Percentiles rank a stretch among this genome's conserved stretches.
Conservation (phyloP, 2,113 vertebrate genomes). For the Tringa solitaria region DNA sequence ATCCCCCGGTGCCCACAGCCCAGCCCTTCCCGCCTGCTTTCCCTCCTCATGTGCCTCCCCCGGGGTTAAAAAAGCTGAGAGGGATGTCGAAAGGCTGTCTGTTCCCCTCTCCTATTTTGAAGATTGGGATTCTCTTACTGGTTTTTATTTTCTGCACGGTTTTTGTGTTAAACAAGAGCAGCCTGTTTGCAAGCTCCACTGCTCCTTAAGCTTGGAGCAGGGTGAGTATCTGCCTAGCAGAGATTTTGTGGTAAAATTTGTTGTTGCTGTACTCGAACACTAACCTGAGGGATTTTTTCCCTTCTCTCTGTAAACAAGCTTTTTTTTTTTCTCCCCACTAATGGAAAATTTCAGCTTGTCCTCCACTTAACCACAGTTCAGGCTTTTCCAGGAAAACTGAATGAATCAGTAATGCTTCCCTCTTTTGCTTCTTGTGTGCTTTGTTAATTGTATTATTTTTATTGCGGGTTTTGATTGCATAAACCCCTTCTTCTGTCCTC, state of each 20-base stretch:
- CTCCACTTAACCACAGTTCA: not conserved
- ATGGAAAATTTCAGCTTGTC: conserved; percentile 23
- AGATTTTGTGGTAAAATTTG: not conserved
- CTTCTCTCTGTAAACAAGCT: not conserved
- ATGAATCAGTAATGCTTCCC: not conserved
- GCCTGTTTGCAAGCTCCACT: not conserved
- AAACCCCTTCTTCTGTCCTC: not conserved
- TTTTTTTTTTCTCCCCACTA: not conserved
- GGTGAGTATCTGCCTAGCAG: not conserved
- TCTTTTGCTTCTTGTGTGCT: not conserved
- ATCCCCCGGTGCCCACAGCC: not conserved
- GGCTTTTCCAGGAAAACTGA: not conserved
- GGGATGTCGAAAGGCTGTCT: not conserved
- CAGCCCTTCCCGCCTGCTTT: fast-evolving
- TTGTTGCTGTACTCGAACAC: not conserved
- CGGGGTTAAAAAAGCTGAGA: not conserved
- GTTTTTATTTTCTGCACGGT: not conserved
- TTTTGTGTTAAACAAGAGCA: not conserved
- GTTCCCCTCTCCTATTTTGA: not conserved
- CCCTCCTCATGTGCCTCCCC: not conserved
- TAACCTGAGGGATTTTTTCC: not conserved
- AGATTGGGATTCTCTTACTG: not conserved
- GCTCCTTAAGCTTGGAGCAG: not conserved
- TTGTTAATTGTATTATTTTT: not conserved
- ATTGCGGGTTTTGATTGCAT: not conserved